These are phyloP conservation scores for Tenthredo amoena DNA, from an alignment of 2,888 invertebrate species.

Conservation along the genomic window DNA sequence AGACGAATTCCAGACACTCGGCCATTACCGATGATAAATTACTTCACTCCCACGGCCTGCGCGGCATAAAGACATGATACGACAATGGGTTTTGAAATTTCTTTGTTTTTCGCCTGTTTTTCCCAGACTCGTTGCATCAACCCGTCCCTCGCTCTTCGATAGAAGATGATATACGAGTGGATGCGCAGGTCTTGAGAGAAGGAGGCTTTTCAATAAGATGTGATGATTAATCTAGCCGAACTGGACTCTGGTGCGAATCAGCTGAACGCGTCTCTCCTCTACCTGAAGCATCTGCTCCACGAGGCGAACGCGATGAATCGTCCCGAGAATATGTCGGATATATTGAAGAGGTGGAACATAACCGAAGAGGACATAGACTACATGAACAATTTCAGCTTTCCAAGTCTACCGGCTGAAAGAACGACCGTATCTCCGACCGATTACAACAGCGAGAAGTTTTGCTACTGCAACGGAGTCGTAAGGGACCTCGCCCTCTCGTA, in stretches of 20 bases:
- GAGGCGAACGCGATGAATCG: conserved; percentile 61
- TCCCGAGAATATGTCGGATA: conserved; percentile 62
- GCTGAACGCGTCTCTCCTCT: conserved; percentile 59
- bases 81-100: not conserved
- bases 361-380: conserved; percentile 71
- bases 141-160: too few relatives aligned
- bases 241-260: conserved; percentile 45
- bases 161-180: not conserved
- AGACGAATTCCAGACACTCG: not conserved
- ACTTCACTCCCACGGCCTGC: not conserved
- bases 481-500: conserved; percentile 83
- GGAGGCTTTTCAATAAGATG: conserved; percentile 50
- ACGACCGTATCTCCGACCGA: conserved; percentile 32
- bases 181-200: not conserved
- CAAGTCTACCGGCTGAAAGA: conserved; percentile 45
- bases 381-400: conserved; percentile 63
- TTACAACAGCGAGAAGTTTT: conserved; percentile 53
- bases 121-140: not conserved
- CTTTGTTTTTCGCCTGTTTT: not conserved
- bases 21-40: not conserved
- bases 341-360: conserved; percentile 67
- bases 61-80: not conserved
- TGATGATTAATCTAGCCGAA: conserved; percentile 58
- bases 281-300: conserved; percentile 57
- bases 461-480: conserved; percentile 82